phyloP scores from a whole-genome alignment of 2,113 vertebrate species.

The Parus major region DNA sequence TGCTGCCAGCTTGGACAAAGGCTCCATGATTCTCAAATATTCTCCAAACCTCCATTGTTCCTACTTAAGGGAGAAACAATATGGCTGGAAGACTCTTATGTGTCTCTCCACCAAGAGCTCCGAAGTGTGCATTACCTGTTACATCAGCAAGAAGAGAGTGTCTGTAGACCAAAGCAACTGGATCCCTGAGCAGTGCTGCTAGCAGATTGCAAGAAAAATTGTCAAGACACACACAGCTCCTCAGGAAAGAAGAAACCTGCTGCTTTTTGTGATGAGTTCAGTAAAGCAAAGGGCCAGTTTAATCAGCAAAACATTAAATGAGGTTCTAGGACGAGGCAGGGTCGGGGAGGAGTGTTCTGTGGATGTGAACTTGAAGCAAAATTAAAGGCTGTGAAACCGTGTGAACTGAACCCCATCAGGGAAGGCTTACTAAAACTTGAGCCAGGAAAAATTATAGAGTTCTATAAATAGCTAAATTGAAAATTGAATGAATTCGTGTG shows the following conservation, averaged over 20 bases:
- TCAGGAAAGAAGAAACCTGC: background rate
- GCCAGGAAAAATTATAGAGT: slow-evolving; percentile 51
- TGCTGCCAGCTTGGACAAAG: background rate
- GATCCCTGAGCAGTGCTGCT: background rate
- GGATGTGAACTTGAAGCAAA: background rate
- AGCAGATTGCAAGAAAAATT: background rate
- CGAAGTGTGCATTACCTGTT: background rate
- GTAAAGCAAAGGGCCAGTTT: background rate
- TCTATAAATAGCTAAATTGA: slow-evolving; percentile 63
- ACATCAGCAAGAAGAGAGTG: background rate
- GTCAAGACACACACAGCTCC: background rate
- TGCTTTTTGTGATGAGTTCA: background rate
- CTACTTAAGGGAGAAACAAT: background rate
- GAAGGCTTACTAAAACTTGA: slow-evolving; percentile 13
- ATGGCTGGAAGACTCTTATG: background rate
- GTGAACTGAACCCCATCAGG: slow-evolving; percentile 25
- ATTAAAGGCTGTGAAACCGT: background rate
- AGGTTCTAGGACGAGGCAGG: background rate
- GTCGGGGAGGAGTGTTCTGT: background rate
- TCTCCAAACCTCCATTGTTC: background rate
- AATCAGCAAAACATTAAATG: background rate
- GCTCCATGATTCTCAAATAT: background rate
- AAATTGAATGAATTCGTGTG: slow-evolving; percentile 39
- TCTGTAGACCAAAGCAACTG: background rate
- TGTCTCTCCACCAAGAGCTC: background rate